Base-by-base conservation (phyloP, 2,888 invertebrate species). In the Lycophotia porphyrea region DNA sequence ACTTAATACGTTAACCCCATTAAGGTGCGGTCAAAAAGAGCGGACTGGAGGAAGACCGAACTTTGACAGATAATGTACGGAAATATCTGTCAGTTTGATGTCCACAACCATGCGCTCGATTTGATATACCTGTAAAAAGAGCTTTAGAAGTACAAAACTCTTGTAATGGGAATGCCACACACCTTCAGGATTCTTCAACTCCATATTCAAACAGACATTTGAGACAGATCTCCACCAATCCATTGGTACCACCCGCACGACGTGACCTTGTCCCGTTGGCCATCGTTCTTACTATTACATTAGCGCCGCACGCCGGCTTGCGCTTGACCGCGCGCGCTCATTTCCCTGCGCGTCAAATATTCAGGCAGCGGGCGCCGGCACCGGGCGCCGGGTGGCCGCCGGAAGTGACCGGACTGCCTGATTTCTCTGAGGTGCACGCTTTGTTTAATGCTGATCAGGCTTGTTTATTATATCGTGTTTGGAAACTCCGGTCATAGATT, bases 301-400 rank as follows among this genome's bases (percentile, higher is more conserved):
- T 77, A 64, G 69, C 83, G 81, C 71, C 78, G 73, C 61, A 67
- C 83, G 81, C 71, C 78, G 73, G 63, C 49, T 80, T 80, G 73
- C 85, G 85, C 84, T 84, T 87, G 86, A 84, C 88, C 80, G 84
- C 74, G 64, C 72, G 63, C 61, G 69, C 79, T 87, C 87, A 87
- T 87, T 87, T 87, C 87, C 87, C 84, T 84, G 80, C 78, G 75
- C 78, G 83, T 88, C 84, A 87, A 89, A 89, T 88, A 88, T 88
- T 88, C 88, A 89, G 82, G 73, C 80, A 82, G 85, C 76, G 76
- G 84, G 66, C 49, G n/a, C n/a, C n/a, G n/a, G n/a, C n/a, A n/a
- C n/a, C n/a, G n/a, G n/a, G n/a, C n/a, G n/a, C n/a, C n/a, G n/a
- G n/a, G n/a, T n/a, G 52, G 60, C 55, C 63, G 27, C 68, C 81